phyloP scores from a whole-genome alignment of 2,797 vertebrate species.

The Bucorvus abyssinicus region DNA sequence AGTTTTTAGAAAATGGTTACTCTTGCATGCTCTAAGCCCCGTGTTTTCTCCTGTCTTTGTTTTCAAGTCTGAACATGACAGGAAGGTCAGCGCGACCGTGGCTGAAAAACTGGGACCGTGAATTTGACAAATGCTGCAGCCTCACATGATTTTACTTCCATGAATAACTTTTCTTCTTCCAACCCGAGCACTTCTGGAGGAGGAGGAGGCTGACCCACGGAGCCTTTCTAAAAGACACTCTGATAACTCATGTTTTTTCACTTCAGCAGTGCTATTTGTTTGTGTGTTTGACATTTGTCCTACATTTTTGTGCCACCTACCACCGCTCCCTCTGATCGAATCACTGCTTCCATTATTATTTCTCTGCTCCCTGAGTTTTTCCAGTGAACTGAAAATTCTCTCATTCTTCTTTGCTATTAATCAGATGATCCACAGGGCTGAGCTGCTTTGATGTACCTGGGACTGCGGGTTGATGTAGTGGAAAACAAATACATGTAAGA shows the following conservation, averaged over 20 bases:
- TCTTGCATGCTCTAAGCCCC: background rate
- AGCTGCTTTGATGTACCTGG: background rate
- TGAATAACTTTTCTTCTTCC: background rate
- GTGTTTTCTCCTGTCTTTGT: background rate
- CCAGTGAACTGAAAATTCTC: background rate
- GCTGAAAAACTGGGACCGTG: background rate
- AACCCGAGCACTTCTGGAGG: background rate
- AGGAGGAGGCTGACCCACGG: background rate
- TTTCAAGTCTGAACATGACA: background rate
- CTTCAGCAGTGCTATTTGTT: background rate
- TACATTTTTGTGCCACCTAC: background rate
- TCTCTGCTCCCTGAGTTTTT: background rate
- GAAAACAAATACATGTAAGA: background rate
- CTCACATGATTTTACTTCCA: background rate
- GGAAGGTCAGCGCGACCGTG: background rate
- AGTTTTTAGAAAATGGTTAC: background rate
- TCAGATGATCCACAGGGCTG: slow-evolving; percentile 12
- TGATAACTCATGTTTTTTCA: background rate
- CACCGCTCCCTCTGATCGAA: background rate
- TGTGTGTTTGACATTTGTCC: slow-evolving; percentile 34
- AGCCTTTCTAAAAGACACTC: background rate
- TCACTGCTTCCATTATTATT: background rate
- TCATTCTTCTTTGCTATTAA: background rate
- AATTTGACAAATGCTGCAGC: background rate
- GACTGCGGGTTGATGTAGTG: background rate